Evolutionary conservation across 2,888 invertebrate species (phyloP).

Genomic region (Drepana falcataria): DNA sequence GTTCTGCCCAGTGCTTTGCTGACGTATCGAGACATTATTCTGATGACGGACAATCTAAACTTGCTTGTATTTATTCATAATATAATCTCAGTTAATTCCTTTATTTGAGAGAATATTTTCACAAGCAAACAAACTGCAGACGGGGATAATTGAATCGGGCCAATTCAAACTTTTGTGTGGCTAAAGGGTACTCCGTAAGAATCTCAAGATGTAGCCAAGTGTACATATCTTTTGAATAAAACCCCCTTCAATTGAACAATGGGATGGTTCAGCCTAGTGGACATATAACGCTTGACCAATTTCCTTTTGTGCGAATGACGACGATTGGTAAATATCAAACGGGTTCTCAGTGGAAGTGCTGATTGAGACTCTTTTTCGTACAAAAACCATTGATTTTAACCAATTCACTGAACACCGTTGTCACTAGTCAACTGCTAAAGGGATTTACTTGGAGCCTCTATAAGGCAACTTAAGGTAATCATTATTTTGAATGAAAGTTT

Average conservation of each 20-base stretch:
- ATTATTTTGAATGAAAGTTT: no score
- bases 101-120: background rate
- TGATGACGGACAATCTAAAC: slow-evolving; percentile 45
- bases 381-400: slow-evolving; percentile 60
- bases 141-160: slow-evolving; percentile 44
- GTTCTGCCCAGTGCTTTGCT: slow-evolving; percentile 38
- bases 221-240: slow-evolving; percentile 61
- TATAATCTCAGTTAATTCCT: background rate
- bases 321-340: slow-evolving; percentile 70
- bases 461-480: background rate
- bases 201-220: slow-evolving; percentile 47
- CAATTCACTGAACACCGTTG: slow-evolving; percentile 52
- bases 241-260: slow-evolving; percentile 68
- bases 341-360: slow-evolving; percentile 48
- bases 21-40: slow-evolving; percentile 50
- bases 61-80: slow-evolving; percentile 7
- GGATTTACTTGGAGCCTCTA: background rate
- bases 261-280: slow-evolving; percentile 63
- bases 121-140: slow-evolving; percentile 32
- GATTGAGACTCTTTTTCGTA: slow-evolving; percentile 63
- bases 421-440: background rate
- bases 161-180: slow-evolving; percentile 46
- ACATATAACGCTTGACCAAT: slow-evolving; percentile 76
- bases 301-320: slow-evolving; percentile 71
- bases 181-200: slow-evolving; percentile 44